Conservation (phyloP, 1,140 invertebrate species). For the Colletes gigas region DNA sequence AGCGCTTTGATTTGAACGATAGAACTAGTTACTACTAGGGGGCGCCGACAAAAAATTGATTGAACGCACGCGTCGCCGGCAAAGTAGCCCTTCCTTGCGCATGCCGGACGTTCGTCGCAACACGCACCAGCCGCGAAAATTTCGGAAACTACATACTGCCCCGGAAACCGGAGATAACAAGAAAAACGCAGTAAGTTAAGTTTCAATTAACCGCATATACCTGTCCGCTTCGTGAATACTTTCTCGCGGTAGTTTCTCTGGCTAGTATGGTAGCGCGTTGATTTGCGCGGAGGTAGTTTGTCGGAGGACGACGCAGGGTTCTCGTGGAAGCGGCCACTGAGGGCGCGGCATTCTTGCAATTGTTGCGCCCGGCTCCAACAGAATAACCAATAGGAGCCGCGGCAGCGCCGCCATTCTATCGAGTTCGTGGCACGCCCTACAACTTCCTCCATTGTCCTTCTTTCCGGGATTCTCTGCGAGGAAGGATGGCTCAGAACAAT, state of each 20-base stretch:
- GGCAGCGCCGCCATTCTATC: conserved; percentile 58
- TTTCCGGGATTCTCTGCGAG: conserved; percentile 78
- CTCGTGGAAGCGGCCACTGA: conserved; percentile 59
- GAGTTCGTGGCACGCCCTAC: conserved; percentile 77
- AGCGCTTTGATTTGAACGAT: conserved; percentile 43
- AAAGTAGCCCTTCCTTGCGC: conserved; percentile 63
- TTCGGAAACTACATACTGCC: conserved; percentile 51
- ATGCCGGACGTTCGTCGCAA: conserved; percentile 65
- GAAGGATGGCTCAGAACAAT: conserved; percentile 93
- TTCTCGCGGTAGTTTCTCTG: conserved; percentile 54
- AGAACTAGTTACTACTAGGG: conserved; percentile 23
- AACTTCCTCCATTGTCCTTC: conserved; percentile 78
- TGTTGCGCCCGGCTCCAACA: conserved; percentile 54
- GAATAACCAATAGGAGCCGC: conserved; percentile 64
- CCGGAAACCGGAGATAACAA: conserved; percentile 48
- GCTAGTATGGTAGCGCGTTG: conserved; percentile 54
- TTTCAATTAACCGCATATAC: conserved; percentile 28
- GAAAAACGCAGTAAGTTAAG: conserved; percentile 61
- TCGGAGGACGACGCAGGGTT: conserved; percentile 46
- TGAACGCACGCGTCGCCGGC: conserved; percentile 65
- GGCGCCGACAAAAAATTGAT: conserved; percentile 19
- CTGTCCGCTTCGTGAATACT: conserved; percentile 39
- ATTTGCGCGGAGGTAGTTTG: conserved; percentile 59
- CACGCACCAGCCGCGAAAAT: conserved; percentile 56
- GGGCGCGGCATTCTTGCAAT: conserved; percentile 53